A percentile compares a stretch with the other conserved stretches of the same genome.
phyloP scores from a whole-genome alignment of 2,888 invertebrate species.

The Hypercompe scribonia region DNA sequence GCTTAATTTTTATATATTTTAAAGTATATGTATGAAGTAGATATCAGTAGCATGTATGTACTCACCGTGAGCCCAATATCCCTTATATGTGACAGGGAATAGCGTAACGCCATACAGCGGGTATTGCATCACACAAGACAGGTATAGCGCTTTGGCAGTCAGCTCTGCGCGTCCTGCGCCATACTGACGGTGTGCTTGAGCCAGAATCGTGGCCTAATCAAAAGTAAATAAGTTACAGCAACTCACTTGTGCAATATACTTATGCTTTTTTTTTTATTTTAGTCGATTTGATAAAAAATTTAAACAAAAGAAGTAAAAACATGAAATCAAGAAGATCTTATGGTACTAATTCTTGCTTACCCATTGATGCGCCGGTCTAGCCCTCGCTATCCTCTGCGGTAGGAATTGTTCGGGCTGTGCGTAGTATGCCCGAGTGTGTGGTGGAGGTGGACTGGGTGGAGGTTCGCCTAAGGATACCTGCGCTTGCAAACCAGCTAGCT shows the following conservation, averaged over 20 bases:
- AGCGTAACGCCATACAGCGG: conserved; percentile 95
- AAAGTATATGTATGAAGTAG: not conserved
- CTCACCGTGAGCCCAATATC: conserved; percentile 96
- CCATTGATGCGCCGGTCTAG: conserved; percentile 94
- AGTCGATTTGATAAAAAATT: no score
- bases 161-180: conserved; percentile 96
- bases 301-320: no score
- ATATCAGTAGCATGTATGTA: not conserved
- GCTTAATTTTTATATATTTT: not conserved
- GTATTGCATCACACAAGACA: conserved; percentile 98
- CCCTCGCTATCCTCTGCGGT: conserved; percentile 92
- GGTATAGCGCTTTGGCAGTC: conserved; percentile 96
- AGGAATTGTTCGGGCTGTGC: conserved; percentile 96
- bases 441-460: conserved; percentile 89
- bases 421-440: conserved; percentile 94
- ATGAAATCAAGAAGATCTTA: no score
- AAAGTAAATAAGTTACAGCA: not conserved
- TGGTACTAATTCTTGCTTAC: conserved; percentile 69
- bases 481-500: conserved; percentile 97
- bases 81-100: conserved; percentile 96
- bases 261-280: no score
- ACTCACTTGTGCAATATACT: not conserved
- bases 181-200: conserved; percentile 95
- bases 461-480: conserved; percentile 97
- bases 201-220: conserved; percentile 90